phyloP scores from a whole-genome alignment of 2,797 vertebrate genomes.

The Myripristis jacobus region DNA sequence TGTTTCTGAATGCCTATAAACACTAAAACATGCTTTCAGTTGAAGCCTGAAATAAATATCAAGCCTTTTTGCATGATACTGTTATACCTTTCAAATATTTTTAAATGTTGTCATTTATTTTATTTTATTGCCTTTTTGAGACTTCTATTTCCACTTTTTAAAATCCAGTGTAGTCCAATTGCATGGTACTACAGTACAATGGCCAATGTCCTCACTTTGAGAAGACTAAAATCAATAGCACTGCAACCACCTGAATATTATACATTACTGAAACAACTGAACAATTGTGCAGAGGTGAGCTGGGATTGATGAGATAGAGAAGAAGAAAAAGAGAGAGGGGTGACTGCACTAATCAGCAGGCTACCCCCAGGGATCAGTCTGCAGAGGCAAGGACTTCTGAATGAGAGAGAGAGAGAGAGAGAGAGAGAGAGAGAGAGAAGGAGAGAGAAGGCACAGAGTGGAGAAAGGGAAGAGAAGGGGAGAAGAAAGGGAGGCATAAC shows the following conservation, averaged over 20 bases:
- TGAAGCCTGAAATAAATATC: too few species aligned
- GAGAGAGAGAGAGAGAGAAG: conserved; percentile 42
- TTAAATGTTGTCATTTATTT: too few species aligned
- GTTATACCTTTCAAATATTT: too few species aligned
- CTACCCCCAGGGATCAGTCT: conserved; percentile 86
- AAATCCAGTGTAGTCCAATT: too few species aligned
- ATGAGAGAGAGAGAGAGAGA: conserved; percentile 80
- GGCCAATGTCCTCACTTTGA: neutral
- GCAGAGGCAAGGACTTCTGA: conserved; percentile 86
- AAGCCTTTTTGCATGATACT: too few species aligned
- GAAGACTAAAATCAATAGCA: neutral
- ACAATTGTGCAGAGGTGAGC: conserved; percentile 56
- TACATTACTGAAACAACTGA: conserved; percentile 58
- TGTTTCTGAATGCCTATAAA: too few species aligned
- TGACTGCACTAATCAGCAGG: conserved; percentile 88
- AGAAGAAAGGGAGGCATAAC: conserved; percentile 20
- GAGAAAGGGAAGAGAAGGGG: conserved; percentile 10
- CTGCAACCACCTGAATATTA: conserved; percentile 45
- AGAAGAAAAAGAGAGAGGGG: conserved; percentile 18
- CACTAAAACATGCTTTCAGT: too few species aligned
- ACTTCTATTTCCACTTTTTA: too few species aligned
- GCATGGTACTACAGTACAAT: neutral
- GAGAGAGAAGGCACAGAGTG: too few species aligned
- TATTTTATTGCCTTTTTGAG: too few species aligned
- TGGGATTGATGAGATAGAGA: conserved; percentile 1